phyloP scores from a whole-genome alignment of 2,113 vertebrate species.

The Elanus axillaris region DNA sequence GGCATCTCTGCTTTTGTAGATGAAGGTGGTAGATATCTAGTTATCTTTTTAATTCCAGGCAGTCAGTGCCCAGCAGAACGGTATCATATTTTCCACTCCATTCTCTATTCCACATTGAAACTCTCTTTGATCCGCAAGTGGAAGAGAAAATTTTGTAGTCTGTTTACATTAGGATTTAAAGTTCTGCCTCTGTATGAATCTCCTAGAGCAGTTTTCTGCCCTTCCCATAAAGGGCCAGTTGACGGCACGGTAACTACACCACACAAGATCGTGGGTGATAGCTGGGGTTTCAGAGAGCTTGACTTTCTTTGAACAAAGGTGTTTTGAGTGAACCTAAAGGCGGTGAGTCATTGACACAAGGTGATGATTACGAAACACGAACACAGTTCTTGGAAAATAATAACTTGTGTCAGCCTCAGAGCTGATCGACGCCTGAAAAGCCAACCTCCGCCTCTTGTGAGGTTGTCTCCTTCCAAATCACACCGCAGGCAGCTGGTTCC shows the following conservation, averaged over 20 bases:
- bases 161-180: not conserved
- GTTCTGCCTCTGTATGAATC: not conserved
- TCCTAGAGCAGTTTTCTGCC: not conserved
- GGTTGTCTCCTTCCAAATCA: not conserved
- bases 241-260: fast-evolving
- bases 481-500: not conserved
- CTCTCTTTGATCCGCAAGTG: not conserved
- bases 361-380: not conserved
- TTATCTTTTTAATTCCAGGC: not conserved
- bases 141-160: not conserved
- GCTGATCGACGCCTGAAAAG: not conserved
- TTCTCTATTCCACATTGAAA: not conserved
- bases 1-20: not conserved
- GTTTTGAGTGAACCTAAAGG: not conserved
- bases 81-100: not conserved
- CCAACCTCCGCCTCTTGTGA: not conserved
- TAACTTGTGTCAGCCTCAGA: not conserved
- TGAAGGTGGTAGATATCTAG: not conserved
- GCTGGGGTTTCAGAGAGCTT: not conserved
- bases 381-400: not conserved
- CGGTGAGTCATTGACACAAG: not conserved
- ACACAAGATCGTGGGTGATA: not conserved
- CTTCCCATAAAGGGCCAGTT: not conserved
- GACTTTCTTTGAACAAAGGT: not conserved
- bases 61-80: not conserved